Evolutionary conservation across 2,888 invertebrate species (phyloP), one percentile per base, ranked within the genome.

Genomic region (Pandemis cinnamomeana): DNA sequence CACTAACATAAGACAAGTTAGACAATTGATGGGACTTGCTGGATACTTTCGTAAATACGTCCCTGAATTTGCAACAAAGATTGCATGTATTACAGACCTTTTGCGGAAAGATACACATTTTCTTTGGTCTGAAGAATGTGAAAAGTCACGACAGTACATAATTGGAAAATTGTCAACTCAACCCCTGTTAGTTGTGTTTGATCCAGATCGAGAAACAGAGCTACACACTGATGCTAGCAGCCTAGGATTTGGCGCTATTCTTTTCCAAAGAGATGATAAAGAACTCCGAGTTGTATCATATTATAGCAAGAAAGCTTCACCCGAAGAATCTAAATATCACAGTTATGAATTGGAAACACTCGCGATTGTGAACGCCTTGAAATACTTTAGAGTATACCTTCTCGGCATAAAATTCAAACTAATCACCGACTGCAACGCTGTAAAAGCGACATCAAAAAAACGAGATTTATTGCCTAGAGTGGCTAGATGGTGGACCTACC

Each of bases 101-200:
- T 42, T 42, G 7, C 42, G 42, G 10, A 63, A 44, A 8, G 7
- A 15, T 44, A 42, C 42, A 63, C 15, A 63, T 44, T 63, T 15
- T 42, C 42, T 42, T 15, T 63, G 63, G 63, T 10, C 10, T 63
- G 46, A 63, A 10, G 8, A 46, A 10, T 15, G 42, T 20, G 8
- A 44, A 44, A 44, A n/a, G 20, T 42, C 63, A 20, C 13, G 63
- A 20, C 10, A 63, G 2, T 48, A 48, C 20, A 44, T 64, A 15
- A 64, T 64, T 7, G 51, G 77, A 15, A 61, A 77, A 2, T 66
- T 83, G 10, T 7, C 46, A 1, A 71, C 75, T 0, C 69, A 75
- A n/a, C n/a, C n/a, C 83, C 84, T 0, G n/a, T n/a, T n/a, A n/a
- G n/a, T 78, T 0, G 67, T 82, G 11, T 84, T 80, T 76, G 75